Evolutionary conservation across 2,888 invertebrate genomes (phyloP).

Genomic region (Synanthedon andrenaeformis): DNA sequence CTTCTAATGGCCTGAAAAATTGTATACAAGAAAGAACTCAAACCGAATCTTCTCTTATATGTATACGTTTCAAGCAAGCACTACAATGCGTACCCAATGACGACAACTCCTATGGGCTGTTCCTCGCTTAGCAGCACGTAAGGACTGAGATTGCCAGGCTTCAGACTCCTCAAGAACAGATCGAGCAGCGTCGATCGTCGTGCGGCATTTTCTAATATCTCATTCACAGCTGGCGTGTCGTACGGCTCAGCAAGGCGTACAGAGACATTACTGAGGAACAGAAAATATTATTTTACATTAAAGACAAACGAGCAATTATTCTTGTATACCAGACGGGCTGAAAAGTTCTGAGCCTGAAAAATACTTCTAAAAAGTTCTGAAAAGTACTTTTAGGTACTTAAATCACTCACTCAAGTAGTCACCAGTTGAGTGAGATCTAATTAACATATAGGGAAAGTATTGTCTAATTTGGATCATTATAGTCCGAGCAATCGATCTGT

Average conservation of each 20-base stretch:
- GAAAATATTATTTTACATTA: not conserved
- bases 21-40: not conserved
- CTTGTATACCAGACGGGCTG: too few relatives aligned
- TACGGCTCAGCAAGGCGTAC: constrained; percentile 40
- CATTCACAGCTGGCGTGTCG: constrained; percentile 24
- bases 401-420: too few relatives aligned
- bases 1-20: constrained; percentile 39
- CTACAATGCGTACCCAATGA: constrained; percentile 44
- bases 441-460: too few relatives aligned
- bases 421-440: too few relatives aligned
- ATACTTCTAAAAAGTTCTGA: too few relatives aligned
- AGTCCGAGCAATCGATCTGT: too few relatives aligned
- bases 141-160: constrained; percentile 22
- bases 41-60: too few relatives aligned
- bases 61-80: not conserved
- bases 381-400: too few relatives aligned
- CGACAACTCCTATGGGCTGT: constrained; percentile 53
- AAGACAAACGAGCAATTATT: too few relatives aligned
- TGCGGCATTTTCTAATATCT: constrained; percentile 36
- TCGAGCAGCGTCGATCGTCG: constrained; percentile 24
- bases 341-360: too few relatives aligned
- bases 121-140: constrained; percentile 45
- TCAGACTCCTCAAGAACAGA: constrained; percentile 30
- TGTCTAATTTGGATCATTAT: too few relatives aligned
- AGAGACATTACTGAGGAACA: constrained; percentile 23